phyloP scores from a whole-genome alignment of 1,140 invertebrate genomes.

The Pachypsylla venusta region DNA sequence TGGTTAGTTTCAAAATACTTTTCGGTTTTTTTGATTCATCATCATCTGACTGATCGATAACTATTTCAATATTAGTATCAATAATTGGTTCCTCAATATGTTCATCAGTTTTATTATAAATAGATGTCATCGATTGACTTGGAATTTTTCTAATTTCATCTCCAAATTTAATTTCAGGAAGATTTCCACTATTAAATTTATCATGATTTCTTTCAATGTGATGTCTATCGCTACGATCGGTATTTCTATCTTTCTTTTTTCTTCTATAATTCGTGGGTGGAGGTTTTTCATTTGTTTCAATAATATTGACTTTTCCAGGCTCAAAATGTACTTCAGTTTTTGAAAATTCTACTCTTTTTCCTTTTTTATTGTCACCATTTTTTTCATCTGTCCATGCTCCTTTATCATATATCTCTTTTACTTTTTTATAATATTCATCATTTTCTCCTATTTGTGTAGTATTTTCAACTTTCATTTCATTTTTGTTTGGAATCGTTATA shows the following conservation, averaged over 20 bases:
- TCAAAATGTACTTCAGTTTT: conserved; percentile 77
- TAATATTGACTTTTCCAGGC: conserved; percentile 64
- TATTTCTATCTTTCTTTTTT: conserved; percentile 27
- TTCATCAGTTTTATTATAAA: conserved; percentile 19
- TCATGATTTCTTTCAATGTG: conserved; percentile 35
- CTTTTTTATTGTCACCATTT: conserved; percentile 30
- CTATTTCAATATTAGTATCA: conserved; percentile 24
- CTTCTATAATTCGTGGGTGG: conserved; percentile 63
- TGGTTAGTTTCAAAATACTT: conserved; percentile 39
- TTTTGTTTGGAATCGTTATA: background rate
- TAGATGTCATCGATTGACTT: background rate
- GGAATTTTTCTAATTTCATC: conserved; percentile 30
- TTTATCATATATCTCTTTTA: conserved; percentile 3
- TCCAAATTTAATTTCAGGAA: conserved; percentile 37
- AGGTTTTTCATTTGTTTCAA: conserved; percentile 71
- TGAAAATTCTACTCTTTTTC: conserved; percentile 66
- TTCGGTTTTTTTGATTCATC: conserved; percentile 39
- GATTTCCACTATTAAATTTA: conserved; percentile 24
- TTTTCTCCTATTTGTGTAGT: background rate
- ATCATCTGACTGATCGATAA: conserved; percentile 26
- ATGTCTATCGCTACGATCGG: background rate
- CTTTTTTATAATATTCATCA: background rate
- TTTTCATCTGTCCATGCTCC: conserved; percentile 9
- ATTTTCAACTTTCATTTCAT: background rate
- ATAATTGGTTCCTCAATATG: conserved; percentile 23